Conservation (phyloP, 2,888 invertebrate species). For the Clanis bilineata region DNA sequence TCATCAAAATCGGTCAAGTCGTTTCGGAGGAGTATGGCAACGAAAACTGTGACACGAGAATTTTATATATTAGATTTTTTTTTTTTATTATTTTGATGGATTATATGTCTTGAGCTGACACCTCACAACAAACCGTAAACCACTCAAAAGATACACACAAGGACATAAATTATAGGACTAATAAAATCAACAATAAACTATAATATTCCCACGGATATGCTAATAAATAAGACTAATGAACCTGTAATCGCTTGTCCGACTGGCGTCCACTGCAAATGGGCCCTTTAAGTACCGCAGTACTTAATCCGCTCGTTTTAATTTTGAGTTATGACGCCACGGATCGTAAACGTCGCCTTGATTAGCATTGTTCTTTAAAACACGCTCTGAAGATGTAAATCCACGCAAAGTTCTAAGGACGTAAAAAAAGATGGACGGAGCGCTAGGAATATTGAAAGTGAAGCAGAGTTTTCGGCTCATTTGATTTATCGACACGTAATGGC, state of each 20-base stretch:
- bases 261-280: conserved; percentile 26
- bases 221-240: conserved; percentile 34
- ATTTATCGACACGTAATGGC: too few species aligned
- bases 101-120: background rate
- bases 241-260: conserved; percentile 40
- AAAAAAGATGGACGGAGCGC: too few species aligned
- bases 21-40: too few species aligned
- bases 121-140: background rate
- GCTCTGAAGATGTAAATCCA: conserved; percentile 14
- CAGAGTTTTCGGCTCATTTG: too few species aligned
- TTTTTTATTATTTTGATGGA: too few species aligned
- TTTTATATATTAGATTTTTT: too few species aligned
- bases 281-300: conserved; percentile 18
- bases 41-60: too few species aligned
- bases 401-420: background rate
- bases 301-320: conserved; percentile 30
- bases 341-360: conserved; percentile 49
- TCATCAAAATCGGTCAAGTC: too few species aligned
- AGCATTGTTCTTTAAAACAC: conserved; percentile 45
- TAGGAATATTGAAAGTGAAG: too few species aligned
- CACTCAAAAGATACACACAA: too few species aligned
- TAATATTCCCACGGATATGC: conserved; percentile 27
- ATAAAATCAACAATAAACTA: conserved; percentile 18
- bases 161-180: background rate
- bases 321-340: conserved; percentile 41